Evolutionary conservation across 2,888 invertebrate species (phyloP).

Genomic region (Folsomia manolachei): DNA sequence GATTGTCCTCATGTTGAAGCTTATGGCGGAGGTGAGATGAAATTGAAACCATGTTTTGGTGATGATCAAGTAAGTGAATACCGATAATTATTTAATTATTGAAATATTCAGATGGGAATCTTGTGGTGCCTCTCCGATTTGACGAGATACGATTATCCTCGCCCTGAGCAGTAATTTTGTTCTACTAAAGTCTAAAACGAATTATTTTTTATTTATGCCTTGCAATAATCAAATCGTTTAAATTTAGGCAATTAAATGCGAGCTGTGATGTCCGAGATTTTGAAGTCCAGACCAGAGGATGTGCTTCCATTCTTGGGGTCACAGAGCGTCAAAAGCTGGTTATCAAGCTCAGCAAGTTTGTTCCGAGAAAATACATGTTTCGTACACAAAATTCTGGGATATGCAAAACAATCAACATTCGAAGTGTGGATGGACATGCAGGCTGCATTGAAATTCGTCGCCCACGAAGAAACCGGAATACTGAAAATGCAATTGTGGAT

Average conservation of each 20-base stretch:
- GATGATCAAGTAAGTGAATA: background rate
- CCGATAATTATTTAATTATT: background rate
- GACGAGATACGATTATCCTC: constrained; percentile 33
- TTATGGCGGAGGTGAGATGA: constrained; percentile 27
- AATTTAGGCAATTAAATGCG: constrained; percentile 17
- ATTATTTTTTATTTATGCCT: background rate
- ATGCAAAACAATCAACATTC: background rate
- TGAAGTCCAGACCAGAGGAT: constrained; percentile 23
- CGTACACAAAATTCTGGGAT: too few relatives aligned
- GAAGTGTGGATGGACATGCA: background rate
- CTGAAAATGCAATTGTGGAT: background rate
- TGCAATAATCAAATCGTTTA: background rate
- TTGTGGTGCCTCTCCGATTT: constrained; percentile 31
- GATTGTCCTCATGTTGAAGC: constrained; percentile 21
- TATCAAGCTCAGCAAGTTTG: constrained; percentile 1
- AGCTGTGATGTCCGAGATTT: constrained; percentile 22
- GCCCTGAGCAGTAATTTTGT: constrained; percentile 13
- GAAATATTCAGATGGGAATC: constrained; percentile 25
- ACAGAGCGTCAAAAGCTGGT: background rate
- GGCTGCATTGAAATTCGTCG: background rate
- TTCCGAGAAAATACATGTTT: background rate
- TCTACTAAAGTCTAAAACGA: background rate
- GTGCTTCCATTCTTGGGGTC: constrained; percentile 18
- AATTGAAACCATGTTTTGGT: background rate
- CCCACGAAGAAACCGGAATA: background rate